A percentile compares a stretch with the other conserved stretches of the same genome.
Conservation (phyloP, 2,113 vertebrate species). For the Hippocampus comes region DNA sequence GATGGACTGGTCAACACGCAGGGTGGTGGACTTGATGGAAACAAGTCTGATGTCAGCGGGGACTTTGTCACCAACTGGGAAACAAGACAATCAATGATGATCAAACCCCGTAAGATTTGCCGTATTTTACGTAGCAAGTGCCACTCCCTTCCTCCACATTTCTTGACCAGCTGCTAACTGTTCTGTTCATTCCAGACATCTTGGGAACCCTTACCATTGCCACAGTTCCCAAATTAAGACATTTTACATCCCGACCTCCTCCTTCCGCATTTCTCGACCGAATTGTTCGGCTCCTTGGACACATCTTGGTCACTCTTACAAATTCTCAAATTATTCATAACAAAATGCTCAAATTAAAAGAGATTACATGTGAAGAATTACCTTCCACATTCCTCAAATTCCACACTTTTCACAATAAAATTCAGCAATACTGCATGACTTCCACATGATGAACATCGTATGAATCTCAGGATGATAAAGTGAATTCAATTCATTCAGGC, state of each 20-base stretch:
- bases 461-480: background rate
- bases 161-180: no score
- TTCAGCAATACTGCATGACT: no score
- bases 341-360: no score
- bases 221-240: background rate
- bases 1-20: conserved; percentile 91
- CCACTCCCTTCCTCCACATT: background rate
- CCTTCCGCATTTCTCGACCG: background rate
- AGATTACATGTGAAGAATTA: background rate
- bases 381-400: no score
- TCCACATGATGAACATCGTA: no score
- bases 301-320: no score
- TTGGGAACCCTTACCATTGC: background rate
- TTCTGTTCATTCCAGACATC: background rate
- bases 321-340: no score
- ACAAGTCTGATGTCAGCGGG: conserved; percentile 87
- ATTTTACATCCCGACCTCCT: background rate
- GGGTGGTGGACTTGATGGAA: conserved; percentile 85
- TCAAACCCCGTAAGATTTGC: background rate
- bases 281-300: no score
- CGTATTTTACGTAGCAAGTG: background rate
- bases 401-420: no score
- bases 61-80: conserved; percentile 89
- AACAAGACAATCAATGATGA: conserved; percentile 3
- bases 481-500: background rate